phyloP scores from a whole-genome alignment of 1,140 invertebrate species.

The Pseudachorutes palmiensis region DNA sequence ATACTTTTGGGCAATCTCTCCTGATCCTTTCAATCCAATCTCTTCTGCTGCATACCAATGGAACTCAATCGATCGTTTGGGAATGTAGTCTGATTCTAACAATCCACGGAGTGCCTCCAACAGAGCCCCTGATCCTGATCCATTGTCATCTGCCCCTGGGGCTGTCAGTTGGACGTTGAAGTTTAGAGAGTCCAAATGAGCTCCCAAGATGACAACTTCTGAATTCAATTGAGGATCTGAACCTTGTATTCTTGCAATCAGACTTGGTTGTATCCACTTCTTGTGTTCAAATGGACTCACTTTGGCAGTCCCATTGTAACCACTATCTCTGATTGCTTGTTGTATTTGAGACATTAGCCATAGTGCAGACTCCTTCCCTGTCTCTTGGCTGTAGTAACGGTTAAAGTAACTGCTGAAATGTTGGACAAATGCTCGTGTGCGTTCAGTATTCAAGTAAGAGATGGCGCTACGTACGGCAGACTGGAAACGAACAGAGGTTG shows the following conservation, averaged over 20 bases:
- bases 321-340: neutral
- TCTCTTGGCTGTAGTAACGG: constrained; percentile 12
- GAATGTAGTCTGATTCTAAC: constrained; percentile 7
- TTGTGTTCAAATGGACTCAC: constrained; percentile 4
- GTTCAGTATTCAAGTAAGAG: neutral
- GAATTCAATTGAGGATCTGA: neutral
- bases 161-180: neutral
- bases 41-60: constrained; percentile 30
- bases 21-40: constrained; percentile 12
- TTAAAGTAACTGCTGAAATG: neutral
- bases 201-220: constrained; percentile 23
- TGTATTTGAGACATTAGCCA: constrained; percentile 19
- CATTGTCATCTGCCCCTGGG: constrained; percentile 19
- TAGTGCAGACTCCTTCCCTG: constrained; percentile 3
- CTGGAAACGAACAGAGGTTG: neutral
- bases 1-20: constrained; percentile 14
- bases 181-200: constrained; percentile 20
- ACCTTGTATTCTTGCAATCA: constrained; percentile 20
- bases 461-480: neutral
- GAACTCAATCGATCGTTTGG: constrained; percentile 22
- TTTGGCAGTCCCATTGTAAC: constrained; percentile 3
- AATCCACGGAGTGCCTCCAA: constrained; percentile 8
- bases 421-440: neutral
- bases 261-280: constrained; percentile 15
- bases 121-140: neutral